Conservation (phyloP, 2,888 invertebrate species). For the Gastrophysa polygoni region DNA sequence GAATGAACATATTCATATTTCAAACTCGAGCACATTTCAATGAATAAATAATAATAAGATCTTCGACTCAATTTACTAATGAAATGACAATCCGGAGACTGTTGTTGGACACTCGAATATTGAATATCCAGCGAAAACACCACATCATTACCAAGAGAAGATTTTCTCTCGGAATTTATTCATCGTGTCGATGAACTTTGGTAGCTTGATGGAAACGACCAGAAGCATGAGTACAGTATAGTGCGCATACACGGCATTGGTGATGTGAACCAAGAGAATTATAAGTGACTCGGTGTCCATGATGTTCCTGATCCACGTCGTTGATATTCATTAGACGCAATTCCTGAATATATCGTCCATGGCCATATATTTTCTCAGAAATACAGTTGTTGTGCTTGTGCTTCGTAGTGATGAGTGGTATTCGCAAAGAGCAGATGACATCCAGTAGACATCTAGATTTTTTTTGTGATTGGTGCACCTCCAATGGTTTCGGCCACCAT, state of each 20-base stretch:
- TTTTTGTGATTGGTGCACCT: background rate
- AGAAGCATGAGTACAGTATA: slow-evolving; percentile 46
- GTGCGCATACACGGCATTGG: slow-evolving; percentile 46
- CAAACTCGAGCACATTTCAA: no score
- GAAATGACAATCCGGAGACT: no score
- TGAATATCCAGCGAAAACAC: no score
- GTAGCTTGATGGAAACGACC: slow-evolving; percentile 43
- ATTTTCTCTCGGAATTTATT: slow-evolving; percentile 37
- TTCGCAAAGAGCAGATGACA: background rate
- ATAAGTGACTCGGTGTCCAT: slow-evolving; percentile 45
- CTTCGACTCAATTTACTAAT: no score
- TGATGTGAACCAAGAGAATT: slow-evolving; percentile 47
- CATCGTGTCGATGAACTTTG: slow-evolving; percentile 46
- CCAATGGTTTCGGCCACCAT: background rate
- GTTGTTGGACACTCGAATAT: no score
- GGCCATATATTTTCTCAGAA: slow-evolving; percentile 29
- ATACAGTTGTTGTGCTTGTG: slow-evolving; percentile 39
- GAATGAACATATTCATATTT: no score
- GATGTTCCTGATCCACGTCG: slow-evolving; percentile 44
- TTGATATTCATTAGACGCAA: slow-evolving; percentile 35
- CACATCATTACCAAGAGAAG: no score
- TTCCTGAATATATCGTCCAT: slow-evolving; percentile 47
- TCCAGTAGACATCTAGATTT: background rate
- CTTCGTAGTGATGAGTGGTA: background rate
- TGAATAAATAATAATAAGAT: no score